Evolutionary conservation across 2,113 vertebrate genomes (phyloP), one percentile per base, ranked within the genome.

Genomic region (Sinocyclocheilus rhinocerous): DNA sequence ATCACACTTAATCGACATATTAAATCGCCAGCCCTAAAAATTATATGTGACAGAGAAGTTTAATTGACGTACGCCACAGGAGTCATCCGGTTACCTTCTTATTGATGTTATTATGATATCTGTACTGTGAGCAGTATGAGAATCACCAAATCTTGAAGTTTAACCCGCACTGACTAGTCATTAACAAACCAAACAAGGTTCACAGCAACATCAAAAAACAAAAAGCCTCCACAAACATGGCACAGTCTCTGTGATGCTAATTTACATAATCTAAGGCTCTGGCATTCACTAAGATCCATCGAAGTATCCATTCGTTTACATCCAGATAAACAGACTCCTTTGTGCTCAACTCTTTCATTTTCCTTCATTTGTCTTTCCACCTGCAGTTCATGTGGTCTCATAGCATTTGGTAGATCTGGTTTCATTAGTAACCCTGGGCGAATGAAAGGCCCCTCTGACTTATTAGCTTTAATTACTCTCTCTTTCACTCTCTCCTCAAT

Each of bases 401-500:
- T 85, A 55, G 45, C 16, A 33, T 36, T 73, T 61, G 36, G 18
- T 50, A 45, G 18, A 80, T 59, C 57, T 22, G 63, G 11, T 61
- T 80, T 85, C 80, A 83, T 88, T 85, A 83, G 78, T 50, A 85
- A 45, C 59, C 29, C 65, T 16, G 39, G 73, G n/a, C 20, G 52
- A 85, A 80, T 20, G 39, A 78, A 83, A 88, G 65, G 73, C 45
- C 86, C 81, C 72, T 42, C 80, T 83, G 84, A 83, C 80, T 88
- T 88, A 85, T 85, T 61, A 81, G 63, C 73, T 85, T 88, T 88
- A 85, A 88, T 88, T 88, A 88, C 73, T 87, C 63, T 36, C 73
- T 57, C 67, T 67, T 73, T 77, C 87, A 76, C 82, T 76, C 70
- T 26, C 79, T 81, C 73, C 36, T 55, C 39, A 69, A 69, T 48